Evolutionary conservation across 2,888 invertebrate species (phyloP).

Genomic region (Philhelius pedissequus): DNA sequence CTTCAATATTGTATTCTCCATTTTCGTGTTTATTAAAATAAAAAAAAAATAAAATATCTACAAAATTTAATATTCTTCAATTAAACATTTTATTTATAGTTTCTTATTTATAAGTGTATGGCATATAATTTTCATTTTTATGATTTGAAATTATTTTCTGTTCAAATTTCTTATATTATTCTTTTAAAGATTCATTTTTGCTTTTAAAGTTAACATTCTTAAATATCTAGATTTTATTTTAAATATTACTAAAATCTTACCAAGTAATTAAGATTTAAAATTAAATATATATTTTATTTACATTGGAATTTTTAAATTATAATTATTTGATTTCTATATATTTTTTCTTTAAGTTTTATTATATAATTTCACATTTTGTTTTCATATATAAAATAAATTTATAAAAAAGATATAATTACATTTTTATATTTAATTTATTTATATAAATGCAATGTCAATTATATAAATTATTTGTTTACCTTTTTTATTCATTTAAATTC

Average conservation of each 20-base stretch:
- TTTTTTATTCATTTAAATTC: not conserved
- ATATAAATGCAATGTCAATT: not conserved
- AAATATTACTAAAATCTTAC: not conserved
- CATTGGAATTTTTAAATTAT: not conserved
- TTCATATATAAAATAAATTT: not conserved
- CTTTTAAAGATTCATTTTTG: constrained; percentile 4
- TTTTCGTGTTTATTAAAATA: not conserved
- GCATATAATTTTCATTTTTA: constrained; percentile 33
- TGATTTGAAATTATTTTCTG: constrained; percentile 21
- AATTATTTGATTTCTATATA: not conserved
- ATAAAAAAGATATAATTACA: not conserved
- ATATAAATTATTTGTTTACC: not conserved
- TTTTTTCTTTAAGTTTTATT: not conserved
- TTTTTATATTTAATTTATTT: not conserved
- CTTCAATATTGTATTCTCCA: too few relatives aligned
- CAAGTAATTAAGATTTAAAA: not conserved
- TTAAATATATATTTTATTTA: constrained; percentile 1
- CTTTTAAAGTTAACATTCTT: constrained; percentile 28
- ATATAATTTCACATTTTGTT: not conserved
- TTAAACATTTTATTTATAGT: constrained; percentile 67
- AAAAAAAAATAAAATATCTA: not conserved
- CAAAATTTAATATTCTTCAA: constrained; percentile 36
- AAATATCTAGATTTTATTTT: not conserved
- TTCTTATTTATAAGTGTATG: constrained; percentile 44
- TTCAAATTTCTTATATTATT: not conserved